Evolutionary conservation across 2,888 invertebrate species (phyloP).

Genomic region (Actias luna): DNA sequence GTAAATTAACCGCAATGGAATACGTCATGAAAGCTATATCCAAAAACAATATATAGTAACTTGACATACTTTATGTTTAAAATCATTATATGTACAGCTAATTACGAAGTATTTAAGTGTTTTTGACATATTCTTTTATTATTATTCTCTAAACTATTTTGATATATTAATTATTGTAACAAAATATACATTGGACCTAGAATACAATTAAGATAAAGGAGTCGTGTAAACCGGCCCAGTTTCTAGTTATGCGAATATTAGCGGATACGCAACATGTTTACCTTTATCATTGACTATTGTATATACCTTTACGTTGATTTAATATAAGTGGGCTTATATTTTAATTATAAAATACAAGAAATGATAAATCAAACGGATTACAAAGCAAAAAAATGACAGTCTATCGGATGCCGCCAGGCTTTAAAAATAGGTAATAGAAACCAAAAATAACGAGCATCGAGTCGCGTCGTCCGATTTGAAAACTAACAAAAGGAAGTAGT

Average conservation of each 20-base stretch:
- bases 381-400: not conserved
- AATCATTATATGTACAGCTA: too few relatives aligned
- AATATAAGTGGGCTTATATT: not conserved
- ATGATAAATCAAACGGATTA: not conserved
- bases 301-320: too few relatives aligned
- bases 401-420: not conserved
- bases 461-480: slow-evolving; percentile 1
- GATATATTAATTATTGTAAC: too few relatives aligned
- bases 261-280: too few relatives aligned
- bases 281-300: too few relatives aligned
- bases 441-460: not conserved
- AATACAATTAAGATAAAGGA: too few relatives aligned
- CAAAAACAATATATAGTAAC: not conserved
- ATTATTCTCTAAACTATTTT: too few relatives aligned
- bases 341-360: not conserved
- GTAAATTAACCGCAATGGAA: not conserved
- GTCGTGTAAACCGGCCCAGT: too few relatives aligned
- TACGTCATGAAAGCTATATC: not conserved
- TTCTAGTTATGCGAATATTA: too few relatives aligned
- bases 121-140: too few relatives aligned
- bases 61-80: not conserved
- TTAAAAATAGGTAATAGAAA: not conserved
- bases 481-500: slow-evolving; percentile 10
- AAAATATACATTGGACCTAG: too few relatives aligned
- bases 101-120: too few relatives aligned